Conservation (phyloP, 2,888 invertebrate genomes). For the Rhingia rostrata region DNA sequence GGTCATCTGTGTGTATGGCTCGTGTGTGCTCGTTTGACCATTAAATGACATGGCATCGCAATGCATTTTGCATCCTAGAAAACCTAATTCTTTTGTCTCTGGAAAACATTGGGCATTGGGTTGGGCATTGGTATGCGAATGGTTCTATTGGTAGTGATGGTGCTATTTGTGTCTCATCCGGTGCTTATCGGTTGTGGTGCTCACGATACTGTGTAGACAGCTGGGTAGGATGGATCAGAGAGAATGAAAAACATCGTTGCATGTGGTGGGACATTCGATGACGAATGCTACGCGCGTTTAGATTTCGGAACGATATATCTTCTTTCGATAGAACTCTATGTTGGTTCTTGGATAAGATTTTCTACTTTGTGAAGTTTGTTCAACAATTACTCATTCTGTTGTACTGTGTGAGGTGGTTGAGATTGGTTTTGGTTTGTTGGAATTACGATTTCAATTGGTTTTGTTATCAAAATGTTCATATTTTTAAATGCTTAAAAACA, state of each 20-base stretch:
- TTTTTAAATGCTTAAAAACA: too few species aligned
- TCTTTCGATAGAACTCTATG: too few species aligned
- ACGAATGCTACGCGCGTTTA: too few species aligned
- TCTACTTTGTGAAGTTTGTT: too few species aligned
- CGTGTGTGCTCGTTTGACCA: conserved; percentile 39
- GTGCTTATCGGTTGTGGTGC: conserved; percentile 31
- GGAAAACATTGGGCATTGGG: conserved; percentile 19
- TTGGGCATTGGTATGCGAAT: conserved; percentile 15
- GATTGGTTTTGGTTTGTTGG: too few species aligned
- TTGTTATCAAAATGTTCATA: too few species aligned
- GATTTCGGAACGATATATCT: too few species aligned
- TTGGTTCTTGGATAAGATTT: too few species aligned
- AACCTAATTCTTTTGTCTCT: conserved; percentile 50
- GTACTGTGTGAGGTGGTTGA: too few species aligned
- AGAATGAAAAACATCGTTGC: neutral
- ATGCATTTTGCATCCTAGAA: conserved; percentile 33
- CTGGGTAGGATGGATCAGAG: neutral
- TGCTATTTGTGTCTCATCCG: conserved; percentile 9
- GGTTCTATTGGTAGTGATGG: neutral
- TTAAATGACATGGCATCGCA: conserved; percentile 50
- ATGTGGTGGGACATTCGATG: too few species aligned
- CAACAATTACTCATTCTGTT: too few species aligned
- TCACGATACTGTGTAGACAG: conserved; percentile 39
- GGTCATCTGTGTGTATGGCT: conserved; percentile 9
- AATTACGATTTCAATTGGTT: too few species aligned